Evolutionary conservation across 1,140 invertebrate species (phyloP).

Genomic region (Globodera ellingtonae): DNA sequence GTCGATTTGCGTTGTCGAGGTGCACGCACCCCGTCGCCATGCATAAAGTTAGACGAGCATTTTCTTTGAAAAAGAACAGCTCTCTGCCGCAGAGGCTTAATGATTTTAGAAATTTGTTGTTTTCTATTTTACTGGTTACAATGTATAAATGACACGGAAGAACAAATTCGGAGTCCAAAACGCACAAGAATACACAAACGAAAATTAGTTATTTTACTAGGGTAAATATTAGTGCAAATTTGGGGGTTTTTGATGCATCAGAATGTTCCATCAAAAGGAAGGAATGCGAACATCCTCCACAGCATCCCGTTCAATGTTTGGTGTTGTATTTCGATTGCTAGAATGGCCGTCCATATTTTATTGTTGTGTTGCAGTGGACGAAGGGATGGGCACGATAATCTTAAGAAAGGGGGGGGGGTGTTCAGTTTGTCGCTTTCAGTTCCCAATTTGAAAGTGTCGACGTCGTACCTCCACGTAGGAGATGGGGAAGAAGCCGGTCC

Average conservation of each 20-base stretch:
- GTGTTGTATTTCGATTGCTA: background rate
- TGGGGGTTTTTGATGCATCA: background rate
- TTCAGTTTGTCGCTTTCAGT: background rate
- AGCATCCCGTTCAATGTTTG: no score
- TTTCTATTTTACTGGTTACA: background rate
- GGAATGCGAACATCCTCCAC: no score
- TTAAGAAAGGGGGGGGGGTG: background rate
- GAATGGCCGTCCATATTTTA: background rate
- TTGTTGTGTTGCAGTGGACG: background rate
- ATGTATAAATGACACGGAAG: background rate
- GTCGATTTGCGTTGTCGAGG: no score
- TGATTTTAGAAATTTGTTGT: background rate
- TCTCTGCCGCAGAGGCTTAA: no score
- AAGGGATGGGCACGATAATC: background rate
- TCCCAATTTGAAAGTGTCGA: background rate
- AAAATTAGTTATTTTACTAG: no score
- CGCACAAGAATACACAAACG: background rate
- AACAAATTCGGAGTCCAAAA: background rate
- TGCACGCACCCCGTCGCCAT: no score
- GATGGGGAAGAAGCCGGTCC: conserved; percentile 62
- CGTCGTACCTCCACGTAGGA: conserved; percentile 55
- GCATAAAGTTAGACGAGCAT: no score
- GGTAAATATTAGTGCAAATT: background rate
- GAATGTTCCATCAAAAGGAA: no score
- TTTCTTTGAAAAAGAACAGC: no score